Conservation (phyloP, 2,888 invertebrate genomes). For the Pristionchus exspectatus region DNA sequence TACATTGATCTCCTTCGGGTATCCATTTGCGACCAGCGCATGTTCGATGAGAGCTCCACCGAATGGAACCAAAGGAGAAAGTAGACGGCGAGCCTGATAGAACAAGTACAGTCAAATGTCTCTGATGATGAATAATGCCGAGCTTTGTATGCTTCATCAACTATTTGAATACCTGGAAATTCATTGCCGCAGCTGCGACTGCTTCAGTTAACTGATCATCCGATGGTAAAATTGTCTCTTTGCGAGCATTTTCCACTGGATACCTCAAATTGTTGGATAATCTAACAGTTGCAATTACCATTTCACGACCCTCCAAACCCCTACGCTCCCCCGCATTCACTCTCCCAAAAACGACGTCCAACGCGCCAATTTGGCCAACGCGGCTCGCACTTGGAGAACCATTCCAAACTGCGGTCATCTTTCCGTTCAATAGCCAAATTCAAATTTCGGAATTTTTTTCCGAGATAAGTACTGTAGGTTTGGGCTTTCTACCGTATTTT, state of each 20-base stretch:
- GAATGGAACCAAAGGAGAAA: conserved; percentile 83
- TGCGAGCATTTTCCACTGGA: conserved; percentile 87
- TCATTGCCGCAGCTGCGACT: conserved; percentile 60
- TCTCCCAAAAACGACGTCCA: no score
- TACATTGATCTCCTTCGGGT: conserved; percentile 80
- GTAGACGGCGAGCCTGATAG: conserved; percentile 56
- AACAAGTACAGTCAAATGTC: not conserved
- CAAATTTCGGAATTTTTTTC: no score
- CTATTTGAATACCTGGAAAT: conserved; percentile 35
- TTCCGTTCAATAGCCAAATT: no score
- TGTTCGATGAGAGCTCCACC: conserved; percentile 94
- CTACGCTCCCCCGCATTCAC: no score
- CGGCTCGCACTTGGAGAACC: no score
- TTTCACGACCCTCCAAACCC: no score
- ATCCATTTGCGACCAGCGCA: conserved; percentile 86
- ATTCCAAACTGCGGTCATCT: no score
- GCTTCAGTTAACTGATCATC: conserved; percentile 61
- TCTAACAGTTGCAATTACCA: not conserved
- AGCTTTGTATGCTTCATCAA: not conserved
- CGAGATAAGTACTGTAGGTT: no score
- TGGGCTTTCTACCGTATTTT: no score
- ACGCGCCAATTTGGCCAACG: no score
- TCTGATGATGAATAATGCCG: not conserved
- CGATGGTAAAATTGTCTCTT: conserved; percentile 71
- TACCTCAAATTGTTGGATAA: conserved; percentile 60